Evolutionary conservation across 2,797 vertebrate genomes (phyloP), one percentile per base, ranked within the genome.

Genomic region (Falco rusticolus): DNA sequence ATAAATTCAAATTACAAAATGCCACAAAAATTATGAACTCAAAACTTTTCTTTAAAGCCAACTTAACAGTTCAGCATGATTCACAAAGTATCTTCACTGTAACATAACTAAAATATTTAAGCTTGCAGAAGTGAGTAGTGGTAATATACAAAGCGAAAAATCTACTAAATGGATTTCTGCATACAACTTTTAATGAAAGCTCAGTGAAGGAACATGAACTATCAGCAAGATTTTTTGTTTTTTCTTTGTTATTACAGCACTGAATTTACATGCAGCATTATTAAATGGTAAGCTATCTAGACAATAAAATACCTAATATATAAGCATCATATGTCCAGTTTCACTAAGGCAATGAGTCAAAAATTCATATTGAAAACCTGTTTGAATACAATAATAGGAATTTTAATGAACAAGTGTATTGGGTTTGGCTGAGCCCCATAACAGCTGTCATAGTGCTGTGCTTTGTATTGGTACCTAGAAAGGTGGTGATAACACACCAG

Each of bases 371-470:
- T 70, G 94, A 96, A 94, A 96, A 80, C 60, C 29, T 93, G 33
- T 86, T 80, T 66, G 74, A 79, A 87, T 94, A 94, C 53, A 96
- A 97, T 97, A 95, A 81, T 78, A 91, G 37, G 70, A 75, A 76
- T 83, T 79, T 96, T 93, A 76, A 87, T 22, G 22, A 94, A 65
- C 79, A 93, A 53, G 15, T 37, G 37, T 37, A 37, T 37, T 37
- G 37, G 37, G 37, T 37, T 37, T 37, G 37, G 37, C 37, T 37
- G 37, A 37, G 37, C 37, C 37, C 37, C 37, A 37, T 37, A 37
- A 37, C 37, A 37, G 37, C 37, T 37, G 37, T 37, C 37, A 37
- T 37, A 37, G 37, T 37, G 37, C 37, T 37, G 37, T 10, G 37
- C 37, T 37, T 37, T 37, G 37, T 37, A 37, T 37, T 37, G 37